These are phyloP conservation scores for Cotesia glomerata DNA, from an alignment of 1,140 invertebrate genomes.

Conservation along the genomic window DNA sequence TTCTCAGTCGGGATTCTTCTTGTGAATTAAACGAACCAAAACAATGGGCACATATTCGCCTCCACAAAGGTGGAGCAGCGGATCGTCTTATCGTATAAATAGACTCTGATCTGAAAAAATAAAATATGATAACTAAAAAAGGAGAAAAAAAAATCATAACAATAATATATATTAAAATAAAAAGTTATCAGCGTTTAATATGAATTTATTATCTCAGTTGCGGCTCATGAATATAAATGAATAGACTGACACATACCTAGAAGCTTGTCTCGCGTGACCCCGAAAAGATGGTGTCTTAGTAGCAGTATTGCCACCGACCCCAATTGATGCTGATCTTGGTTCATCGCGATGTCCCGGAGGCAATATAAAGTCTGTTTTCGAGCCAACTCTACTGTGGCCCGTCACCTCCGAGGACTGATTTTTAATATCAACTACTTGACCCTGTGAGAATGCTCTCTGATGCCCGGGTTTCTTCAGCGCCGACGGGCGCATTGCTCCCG, in stretches of 20 bases:
- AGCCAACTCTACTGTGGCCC: constrained; percentile 80
- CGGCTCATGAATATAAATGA: neutral
- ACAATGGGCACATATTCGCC: constrained; percentile 65
- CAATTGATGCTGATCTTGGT: constrained; percentile 48
- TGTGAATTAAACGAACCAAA: constrained; percentile 68
- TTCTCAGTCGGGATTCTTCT: constrained; percentile 72
- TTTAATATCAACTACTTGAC: constrained; percentile 73
- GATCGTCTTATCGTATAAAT: constrained; percentile 84
- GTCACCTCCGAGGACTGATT: constrained; percentile 56
- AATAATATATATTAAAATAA: neutral
- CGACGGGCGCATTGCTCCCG: constrained; percentile 64
- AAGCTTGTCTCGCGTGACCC: constrained; percentile 69
- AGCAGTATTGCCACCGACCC: constrained; percentile 39
- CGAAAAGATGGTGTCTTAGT: constrained; percentile 57
- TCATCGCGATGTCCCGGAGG: constrained; percentile 77
- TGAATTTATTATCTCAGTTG: neutral
- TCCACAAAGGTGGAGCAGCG: constrained; percentile 73
- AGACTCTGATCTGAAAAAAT: constrained; percentile 73
- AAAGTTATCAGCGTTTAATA: neutral
- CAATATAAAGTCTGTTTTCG: constrained; percentile 85
- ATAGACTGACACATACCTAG: constrained; percentile 44
- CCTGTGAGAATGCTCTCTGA: constrained; percentile 84
- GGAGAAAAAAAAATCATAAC: too few species aligned
- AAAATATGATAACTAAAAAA: neutral
- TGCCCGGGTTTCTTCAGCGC: constrained; percentile 78